Base-by-base conservation (phyloP, 2,888 invertebrate genomes). In the Rhopalosiphum nymphaeae region DNA sequence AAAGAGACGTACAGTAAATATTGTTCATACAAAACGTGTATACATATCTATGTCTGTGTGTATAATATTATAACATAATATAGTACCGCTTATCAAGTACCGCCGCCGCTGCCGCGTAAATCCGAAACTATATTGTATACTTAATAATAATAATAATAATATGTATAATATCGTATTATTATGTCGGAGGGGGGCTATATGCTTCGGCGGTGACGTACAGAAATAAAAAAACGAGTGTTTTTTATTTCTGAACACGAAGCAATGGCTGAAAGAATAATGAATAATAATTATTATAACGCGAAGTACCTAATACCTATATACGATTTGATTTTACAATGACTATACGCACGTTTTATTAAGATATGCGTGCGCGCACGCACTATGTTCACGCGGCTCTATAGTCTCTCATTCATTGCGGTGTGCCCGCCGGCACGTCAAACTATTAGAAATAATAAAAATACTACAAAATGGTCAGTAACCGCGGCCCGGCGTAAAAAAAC, bases 111-210 rank as follows among this genome's bases (percentile, higher is more conserved):
- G 46, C 46, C 11, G 46, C n/a, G 86, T 86, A 86, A 86, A 86
- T 86, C 42, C 86, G 46, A 86, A 46, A 86, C 86, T 86, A 86
- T 86, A 86, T 78, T 78, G 78, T 44, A 49, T 86, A 86, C 46
- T 29, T 86, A 86, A 86, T 29, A 46, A 13, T 85, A 29, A 67
- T 78, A 67, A 67, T 78, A 78, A 36, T 36, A 78, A 29, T 26
- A 9, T 7, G 78, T 78, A 36, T 86, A 46, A 78, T 78, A 78
- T 78, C 21, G 36, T 36, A 78, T 36, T 36, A 36, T 21, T 36
- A 36, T 78, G 36, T 78, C 78, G 78, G 36, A 78, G 78, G 36
- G 61, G 78, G 78, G 36, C 78, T 36, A 78, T 78, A 78, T 78
- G 78, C 78, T 78, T 78, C 78, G 21, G 53, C 5, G 53, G 53